Conservation (phyloP, 2,888 invertebrate species). For the Lycia hirtaria region DNA sequence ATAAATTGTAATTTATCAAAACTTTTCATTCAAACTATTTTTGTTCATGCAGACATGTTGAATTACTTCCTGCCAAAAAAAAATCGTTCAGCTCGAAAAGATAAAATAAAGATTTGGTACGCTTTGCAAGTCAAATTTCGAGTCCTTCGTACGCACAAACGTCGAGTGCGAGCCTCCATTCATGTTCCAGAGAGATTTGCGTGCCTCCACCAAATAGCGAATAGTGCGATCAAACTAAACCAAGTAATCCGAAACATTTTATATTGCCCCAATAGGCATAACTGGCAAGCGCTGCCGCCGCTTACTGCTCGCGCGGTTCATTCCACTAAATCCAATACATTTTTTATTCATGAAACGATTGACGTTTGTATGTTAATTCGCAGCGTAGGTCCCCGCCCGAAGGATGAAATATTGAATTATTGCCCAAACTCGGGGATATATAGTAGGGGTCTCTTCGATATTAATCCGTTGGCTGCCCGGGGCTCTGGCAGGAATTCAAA, state of each 20-base stretch:
- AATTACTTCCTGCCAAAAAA: constrained; percentile 14
- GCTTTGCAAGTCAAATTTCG: constrained; percentile 32
- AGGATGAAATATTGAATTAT: constrained; percentile 85
- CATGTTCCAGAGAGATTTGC: constrained; percentile 53
- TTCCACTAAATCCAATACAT: constrained; percentile 85
- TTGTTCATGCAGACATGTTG: constrained; percentile 5
- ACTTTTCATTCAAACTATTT: constrained; percentile 4
- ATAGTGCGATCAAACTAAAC: constrained; percentile 61
- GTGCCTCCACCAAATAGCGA: constrained; percentile 58
- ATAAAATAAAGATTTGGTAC: constrained; percentile 29
- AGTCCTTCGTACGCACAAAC: constrained; percentile 25
- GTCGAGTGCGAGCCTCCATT: constrained; percentile 24
- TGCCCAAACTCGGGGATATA: constrained; percentile 82
- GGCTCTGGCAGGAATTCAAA: constrained; percentile 84
- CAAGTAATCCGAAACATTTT: constrained; percentile 66
- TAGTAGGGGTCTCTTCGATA: constrained; percentile 79
- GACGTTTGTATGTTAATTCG: constrained; percentile 85
- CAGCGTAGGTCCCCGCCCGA: constrained; percentile 77
- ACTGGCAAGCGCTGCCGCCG: constrained; percentile 65
- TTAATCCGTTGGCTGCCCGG: constrained; percentile 82
- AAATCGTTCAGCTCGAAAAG: constrained; percentile 20
- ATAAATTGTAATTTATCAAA: too few species aligned
- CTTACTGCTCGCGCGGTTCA: constrained; percentile 72
- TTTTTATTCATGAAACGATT: constrained; percentile 86
- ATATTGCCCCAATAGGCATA: constrained; percentile 73